Evolutionary conservation across 2,797 vertebrate species (phyloP), one percentile per base, ranked within the genome.

Genomic region (Coreius guichenoti): DNA sequence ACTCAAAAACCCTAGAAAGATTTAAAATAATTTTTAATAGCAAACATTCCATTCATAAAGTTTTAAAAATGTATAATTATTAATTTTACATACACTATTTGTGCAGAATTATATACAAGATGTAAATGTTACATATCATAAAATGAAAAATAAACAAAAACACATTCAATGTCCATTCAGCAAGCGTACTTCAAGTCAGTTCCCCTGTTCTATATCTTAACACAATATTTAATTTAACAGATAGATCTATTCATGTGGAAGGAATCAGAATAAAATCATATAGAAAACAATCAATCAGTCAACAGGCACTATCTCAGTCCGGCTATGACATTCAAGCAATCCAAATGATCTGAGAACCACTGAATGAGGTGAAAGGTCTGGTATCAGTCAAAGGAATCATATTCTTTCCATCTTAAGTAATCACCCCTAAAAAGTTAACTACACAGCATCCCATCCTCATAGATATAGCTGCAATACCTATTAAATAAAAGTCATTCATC

Each of bases 81-180:
- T 74, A 88, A 80, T 14, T 87, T 80, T 76, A 90, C 82, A 89
- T 88, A 90, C 79, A 85, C 61, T 79, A 47, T 33, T 90, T 93
- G 89, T 92, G 91, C 91, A 92, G 89, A 87, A 87, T 88, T 81
- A 93, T 87, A 91, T 90, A 90, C 70, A 89, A 45, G 31, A 83
- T 70, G 29, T 87, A 86, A 90, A 91, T 90, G 87, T 90, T 86
- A 93, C 76, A 91, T 89, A 82, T 89, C 87, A 87, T 82, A 85
- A 89, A 87, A 89, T 19, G n/a, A 85, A 81, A 16, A 81, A 31
- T 36, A 54, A 90, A 88, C 69, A 70, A 11, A 89, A 89, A 23
- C 86, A 54, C 92, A 92, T 93, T 92, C 91, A 92, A 65, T 84
- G 88, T 92, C 90, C 82, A 68, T 81, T 65, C 76, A 89, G 90